A percentile compares a stretch with the other conserved stretches of the same genome.
Conservation (phyloP, 2,888 invertebrate species). For the Epiblema foenella region DNA sequence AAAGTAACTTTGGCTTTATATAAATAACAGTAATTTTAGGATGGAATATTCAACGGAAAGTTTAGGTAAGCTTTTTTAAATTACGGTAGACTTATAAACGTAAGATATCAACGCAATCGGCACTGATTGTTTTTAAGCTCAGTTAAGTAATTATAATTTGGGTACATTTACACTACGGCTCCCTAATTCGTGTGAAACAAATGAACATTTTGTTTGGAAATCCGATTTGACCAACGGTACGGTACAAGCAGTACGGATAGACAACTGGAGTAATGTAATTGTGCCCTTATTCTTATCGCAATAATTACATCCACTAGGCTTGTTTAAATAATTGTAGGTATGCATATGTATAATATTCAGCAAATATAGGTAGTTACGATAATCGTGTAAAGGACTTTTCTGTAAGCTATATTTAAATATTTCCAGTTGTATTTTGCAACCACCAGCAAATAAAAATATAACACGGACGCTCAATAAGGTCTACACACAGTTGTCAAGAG, state of each 20-base stretch:
- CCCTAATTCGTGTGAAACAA: neutral
- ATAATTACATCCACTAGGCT: constrained; percentile 19
- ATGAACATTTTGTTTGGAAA: neutral
- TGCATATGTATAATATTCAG: constrained; percentile 7
- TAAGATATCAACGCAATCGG: constrained; percentile 52
- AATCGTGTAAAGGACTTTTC: constrained; percentile 24
- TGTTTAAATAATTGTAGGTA: constrained; percentile 13
- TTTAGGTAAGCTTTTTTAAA: constrained; percentile 77
- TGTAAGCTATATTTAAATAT: neutral
- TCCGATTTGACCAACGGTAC: no score
- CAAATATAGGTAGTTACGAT: neutral
- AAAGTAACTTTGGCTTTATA: constrained; percentile 60
- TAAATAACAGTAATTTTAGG: constrained; percentile 62
- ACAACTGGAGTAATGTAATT: neutral
- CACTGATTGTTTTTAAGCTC: constrained; percentile 26
- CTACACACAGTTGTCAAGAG: no score
- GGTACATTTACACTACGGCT: neutral
- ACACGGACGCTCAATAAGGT: no score
- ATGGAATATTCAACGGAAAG: constrained; percentile 62
- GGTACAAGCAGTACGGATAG: no score
- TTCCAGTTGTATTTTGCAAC: neutral
- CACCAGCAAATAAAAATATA: no score
- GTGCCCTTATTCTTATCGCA: neutral
- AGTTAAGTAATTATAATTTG: constrained; percentile 12
- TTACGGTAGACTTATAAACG: constrained; percentile 60